Base-by-base conservation (phyloP, 1,140 invertebrate genomes). In the Drosophila repletoides region DNA sequence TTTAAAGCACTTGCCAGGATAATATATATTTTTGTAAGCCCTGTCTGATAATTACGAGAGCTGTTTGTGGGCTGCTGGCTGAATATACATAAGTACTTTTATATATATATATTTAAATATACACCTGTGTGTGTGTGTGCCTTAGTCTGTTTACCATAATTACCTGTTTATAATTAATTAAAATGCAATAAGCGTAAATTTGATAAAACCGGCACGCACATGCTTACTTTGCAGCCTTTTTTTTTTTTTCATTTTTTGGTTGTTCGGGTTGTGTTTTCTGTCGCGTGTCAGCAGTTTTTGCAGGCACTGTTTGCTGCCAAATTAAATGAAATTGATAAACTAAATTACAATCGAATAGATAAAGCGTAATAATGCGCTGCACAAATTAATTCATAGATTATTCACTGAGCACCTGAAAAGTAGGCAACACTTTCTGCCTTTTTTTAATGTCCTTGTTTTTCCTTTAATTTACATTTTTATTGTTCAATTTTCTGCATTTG, bases 111-210 rank as follows among this genome's bases (percentile, higher is more conserved):
- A 26, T 51, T 24, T 65, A 59, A 64, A 56, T 59, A 72, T 51
- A 40, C 34, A 9, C 36, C 26, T 52, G 17, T 10, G 10, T 41
- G 19, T 46, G 12, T 24, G 38, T 49, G 28, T 60, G 56, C 56
- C 55, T 63, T 81, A 48, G 58, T 51, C 65, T 84, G 80, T 65
- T 86, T 86, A 83, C 76, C 83, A 87, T 87, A 87, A 87, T 87
- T 87, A 87, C 81, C 81, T 87, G 81, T 87, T 87, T 87, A 87
- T 88, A 87, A 87, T 87, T 87, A 87, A 87, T 87, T 87, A 87
- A 87, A 87, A 88, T 87, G 83, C 81, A 87, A 87, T 87, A 88
- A 87, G 76, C 81, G 81, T 87, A 87, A 74, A 87, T 76, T 87
- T 87, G 81, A 86, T 86, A 86, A 86, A 80, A 80, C 21, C 63